Evolutionary conservation across 2,113 vertebrate genomes (phyloP).

Genomic region (Hystrix brachyura): DNA sequence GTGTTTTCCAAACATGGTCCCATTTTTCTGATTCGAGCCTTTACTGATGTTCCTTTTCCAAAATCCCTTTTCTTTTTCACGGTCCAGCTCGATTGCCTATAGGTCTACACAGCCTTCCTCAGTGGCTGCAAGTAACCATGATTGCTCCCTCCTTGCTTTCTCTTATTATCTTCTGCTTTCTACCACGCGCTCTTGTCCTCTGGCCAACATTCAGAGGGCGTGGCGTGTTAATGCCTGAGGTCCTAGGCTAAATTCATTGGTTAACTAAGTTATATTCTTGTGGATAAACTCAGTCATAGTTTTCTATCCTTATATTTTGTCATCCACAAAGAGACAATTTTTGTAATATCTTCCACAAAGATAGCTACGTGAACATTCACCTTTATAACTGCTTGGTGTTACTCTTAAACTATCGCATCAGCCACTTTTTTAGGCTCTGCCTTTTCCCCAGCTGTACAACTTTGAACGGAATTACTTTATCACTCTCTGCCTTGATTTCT

Average conservation of each 20-base stretch:
- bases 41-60: not conserved
- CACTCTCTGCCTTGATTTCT: not conserved
- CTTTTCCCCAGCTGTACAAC: not conserved
- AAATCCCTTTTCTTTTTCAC: not conserved
- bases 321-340: not conserved
- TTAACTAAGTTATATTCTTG: constrained; percentile 35
- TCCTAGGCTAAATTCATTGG: not conserved
- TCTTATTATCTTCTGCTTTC: not conserved
- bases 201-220: not conserved
- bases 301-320: constrained; percentile 24
- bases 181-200: not conserved
- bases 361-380: not conserved
- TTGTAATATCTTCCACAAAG: not conserved
- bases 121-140: accelerated
- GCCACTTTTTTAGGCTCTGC: not conserved
- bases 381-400: not conserved
- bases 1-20: not conserved
- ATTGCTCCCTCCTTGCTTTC: not conserved
- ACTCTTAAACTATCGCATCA: not conserved
- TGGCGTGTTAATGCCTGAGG: not conserved
- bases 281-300: constrained; percentile 37
- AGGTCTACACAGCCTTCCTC: not conserved
- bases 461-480: constrained; percentile 33
- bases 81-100: not conserved
- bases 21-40: constrained; percentile 25